Percentiles rank a stretch among this genome's conserved stretches.
phyloP scores from a whole-genome alignment of 2,113 vertebrate genomes.

The Atrichornis clamosus region DNA sequence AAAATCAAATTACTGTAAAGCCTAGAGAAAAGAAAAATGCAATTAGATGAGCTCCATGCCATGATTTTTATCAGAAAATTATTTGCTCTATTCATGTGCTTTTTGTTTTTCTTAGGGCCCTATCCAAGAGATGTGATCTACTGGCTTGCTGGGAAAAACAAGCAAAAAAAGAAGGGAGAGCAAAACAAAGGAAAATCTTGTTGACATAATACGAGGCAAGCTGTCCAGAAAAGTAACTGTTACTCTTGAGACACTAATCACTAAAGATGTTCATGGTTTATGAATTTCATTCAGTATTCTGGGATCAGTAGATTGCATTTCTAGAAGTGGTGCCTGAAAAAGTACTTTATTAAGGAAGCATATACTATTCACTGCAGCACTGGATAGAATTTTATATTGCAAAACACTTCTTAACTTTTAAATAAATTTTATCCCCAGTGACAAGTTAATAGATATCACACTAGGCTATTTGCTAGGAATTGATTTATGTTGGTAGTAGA shows the following conservation, averaged over 20 bases:
- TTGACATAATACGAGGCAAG: slow-evolving; percentile 18
- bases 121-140: neutral
- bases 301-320: slow-evolving; percentile 19
- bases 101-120: neutral
- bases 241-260: slow-evolving; percentile 42
- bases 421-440: slow-evolving; percentile 67
- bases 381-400: slow-evolving; percentile 33
- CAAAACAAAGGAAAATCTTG: slow-evolving; percentile 45
- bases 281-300: slow-evolving; percentile 43
- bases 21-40: slow-evolving; percentile 22
- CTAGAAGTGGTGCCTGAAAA: slow-evolving; percentile 35
- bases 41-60: neutral
- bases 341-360: neutral
- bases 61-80: neutral
- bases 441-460: slow-evolving; percentile 69
- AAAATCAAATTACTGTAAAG: slow-evolving; percentile 43
- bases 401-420: slow-evolving; percentile 61
- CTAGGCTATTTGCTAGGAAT: slow-evolving; percentile 58
- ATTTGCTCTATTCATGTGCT: neutral
- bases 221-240: slow-evolving; percentile 55
- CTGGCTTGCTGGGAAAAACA: neutral
- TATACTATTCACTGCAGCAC: slow-evolving; percentile 53
- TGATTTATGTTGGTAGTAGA: slow-evolving; percentile 64
- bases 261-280: slow-evolving; percentile 27
- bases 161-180: neutral